A percentile compares a stretch with the other conserved stretches of the same genome.
Evolutionary conservation across 2,113 vertebrate genomes (phyloP).

Genomic region (Lagopus leucura): DNA sequence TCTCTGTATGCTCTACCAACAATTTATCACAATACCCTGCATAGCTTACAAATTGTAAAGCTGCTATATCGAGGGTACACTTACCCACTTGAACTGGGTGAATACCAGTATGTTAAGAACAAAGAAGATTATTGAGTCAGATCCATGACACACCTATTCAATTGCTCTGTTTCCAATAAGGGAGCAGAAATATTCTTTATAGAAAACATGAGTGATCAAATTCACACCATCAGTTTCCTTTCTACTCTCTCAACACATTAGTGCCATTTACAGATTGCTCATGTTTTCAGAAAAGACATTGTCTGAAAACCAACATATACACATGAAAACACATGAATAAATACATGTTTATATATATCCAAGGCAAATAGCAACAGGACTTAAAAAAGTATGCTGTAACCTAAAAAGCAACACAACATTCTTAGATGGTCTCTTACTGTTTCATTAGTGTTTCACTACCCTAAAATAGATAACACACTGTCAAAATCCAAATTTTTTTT

Average conservation of each 20-base stretch:
- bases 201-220: background rate
- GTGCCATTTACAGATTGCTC: background rate
- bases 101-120: background rate
- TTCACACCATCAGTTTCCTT: background rate
- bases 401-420: too few species aligned
- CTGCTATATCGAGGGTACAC: background rate
- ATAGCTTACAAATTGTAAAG: background rate
- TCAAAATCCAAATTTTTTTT: too few species aligned
- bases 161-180: background rate
- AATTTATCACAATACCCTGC: background rate
- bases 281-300: background rate
- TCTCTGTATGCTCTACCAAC: background rate
- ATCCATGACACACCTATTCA: background rate
- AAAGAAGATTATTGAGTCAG: background rate
- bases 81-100: background rate
- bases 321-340: background rate
- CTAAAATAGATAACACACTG: too few species aligned
- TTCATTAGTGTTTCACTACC: too few species aligned
- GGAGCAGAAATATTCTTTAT: background rate
- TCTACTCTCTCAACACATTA: background rate
- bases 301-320: background rate
- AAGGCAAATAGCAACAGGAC: background rate
- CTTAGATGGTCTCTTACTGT: too few species aligned
- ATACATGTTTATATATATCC: rapidly evolving
- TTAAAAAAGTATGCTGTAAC: too few species aligned